These are phyloP conservation scores for Drosophila paulistorum DNA, from an alignment of 1,140 invertebrate genomes.

Conservation along the genomic window DNA sequence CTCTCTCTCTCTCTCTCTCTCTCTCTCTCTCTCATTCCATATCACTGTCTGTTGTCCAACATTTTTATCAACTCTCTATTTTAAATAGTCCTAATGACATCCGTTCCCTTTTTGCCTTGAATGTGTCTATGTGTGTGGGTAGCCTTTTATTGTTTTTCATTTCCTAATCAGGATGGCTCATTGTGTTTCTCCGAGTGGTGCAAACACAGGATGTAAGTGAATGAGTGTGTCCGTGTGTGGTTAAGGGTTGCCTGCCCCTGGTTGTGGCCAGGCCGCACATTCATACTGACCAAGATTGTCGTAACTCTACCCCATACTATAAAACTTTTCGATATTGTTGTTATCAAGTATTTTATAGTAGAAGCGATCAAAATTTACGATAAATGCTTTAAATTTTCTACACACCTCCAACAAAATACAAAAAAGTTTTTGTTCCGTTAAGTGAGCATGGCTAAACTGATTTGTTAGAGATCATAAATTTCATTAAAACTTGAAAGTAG, in stretches of 20 bases:
- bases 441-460: slow-evolving; percentile 79
- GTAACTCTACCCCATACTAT: not conserved
- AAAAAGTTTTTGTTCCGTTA: slow-evolving; percentile 72
- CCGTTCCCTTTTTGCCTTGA: slow-evolving; percentile 50
- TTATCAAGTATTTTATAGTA: slow-evolving; percentile 62
- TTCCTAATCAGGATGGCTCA: slow-evolving; percentile 68
- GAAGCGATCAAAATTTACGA: slow-evolving; percentile 80
- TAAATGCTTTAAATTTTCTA: slow-evolving; percentile 81
- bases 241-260: slow-evolving; percentile 68
- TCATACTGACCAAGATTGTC: slow-evolving; percentile 22
- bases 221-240: slow-evolving; percentile 34
- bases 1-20: not conserved
- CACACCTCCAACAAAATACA: slow-evolving; percentile 62
- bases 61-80: slow-evolving; percentile 59
- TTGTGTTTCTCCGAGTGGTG: slow-evolving; percentile 36
- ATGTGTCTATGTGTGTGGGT: slow-evolving; percentile 24
- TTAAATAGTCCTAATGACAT: slow-evolving; percentile 77
- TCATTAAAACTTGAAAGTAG: slow-evolving; percentile 53
- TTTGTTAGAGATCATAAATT: slow-evolving; percentile 81
- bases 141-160: slow-evolving; percentile 77
- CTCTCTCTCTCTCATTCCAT: slow-evolving; percentile 10
- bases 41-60: not conserved
- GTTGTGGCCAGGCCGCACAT: too few species aligned
- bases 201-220: slow-evolving; percentile 42
- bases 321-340: slow-evolving; percentile 26